Conservation (phyloP, 2,113 vertebrate species). For the Barnardius zonarius region DNA sequence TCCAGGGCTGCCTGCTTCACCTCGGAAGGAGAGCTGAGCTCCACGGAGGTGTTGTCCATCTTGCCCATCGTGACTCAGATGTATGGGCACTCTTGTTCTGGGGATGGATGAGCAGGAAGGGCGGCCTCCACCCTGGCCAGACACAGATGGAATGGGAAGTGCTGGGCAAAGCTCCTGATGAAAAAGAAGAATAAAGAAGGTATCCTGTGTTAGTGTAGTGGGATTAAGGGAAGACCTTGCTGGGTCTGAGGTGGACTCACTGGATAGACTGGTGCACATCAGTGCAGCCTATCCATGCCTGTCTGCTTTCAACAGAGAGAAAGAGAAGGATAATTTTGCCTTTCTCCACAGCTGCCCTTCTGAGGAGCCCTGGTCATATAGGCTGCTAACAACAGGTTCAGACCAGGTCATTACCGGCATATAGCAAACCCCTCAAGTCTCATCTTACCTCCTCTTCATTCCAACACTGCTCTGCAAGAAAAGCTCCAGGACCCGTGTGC, state of each 20-base stretch:
- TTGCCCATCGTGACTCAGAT: constrained; percentile 76
- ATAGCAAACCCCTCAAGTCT: background rate
- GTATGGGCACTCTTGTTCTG: background rate
- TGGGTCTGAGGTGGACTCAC: background rate
- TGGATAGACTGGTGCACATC: background rate
- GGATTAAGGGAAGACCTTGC: background rate
- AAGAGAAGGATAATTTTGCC: background rate
- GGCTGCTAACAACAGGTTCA: background rate
- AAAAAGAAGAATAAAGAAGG: background rate
- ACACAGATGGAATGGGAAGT: rapidly evolving
- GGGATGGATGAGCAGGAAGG: background rate
- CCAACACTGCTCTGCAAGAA: background rate
- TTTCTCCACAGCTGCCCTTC: background rate
- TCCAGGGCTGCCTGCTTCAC: constrained; percentile 78
- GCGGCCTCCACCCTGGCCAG: background rate
- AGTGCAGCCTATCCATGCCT: background rate
- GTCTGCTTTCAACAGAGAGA: background rate
- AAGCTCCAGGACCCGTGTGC: background rate
- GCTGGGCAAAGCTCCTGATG: background rate
- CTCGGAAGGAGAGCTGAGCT: constrained; percentile 79
- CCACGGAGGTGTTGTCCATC: constrained; percentile 78
- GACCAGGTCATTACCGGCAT: background rate
- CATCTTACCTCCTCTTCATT: background rate
- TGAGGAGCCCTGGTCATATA: background rate
- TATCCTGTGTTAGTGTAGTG: background rate